Evolutionary conservation across 2,113 vertebrate genomes (phyloP).

Genomic region (Danio rerio): GRCz12tu NC_133192.1:43534001-43534500

Average conservation of each 20-base stretch:
- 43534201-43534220: constrained; percentile 39
- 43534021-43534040: too few relatives aligned
- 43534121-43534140: not conserved
- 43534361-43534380: constrained; percentile 19
- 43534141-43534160: constrained; percentile 24
- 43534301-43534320: constrained; percentile 12
- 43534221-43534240: constrained; percentile 25
- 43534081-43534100: constrained; percentile 53
- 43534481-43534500: too few relatives aligned
- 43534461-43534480: too few relatives aligned
- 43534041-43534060: too few relatives aligned
- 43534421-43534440: too few relatives aligned
- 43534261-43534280: constrained; percentile 6
- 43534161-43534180: constrained; percentile 25
- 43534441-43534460: too few relatives aligned
- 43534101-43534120: constrained; percentile 42
- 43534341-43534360: not conserved
- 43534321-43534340: not conserved
- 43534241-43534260: constrained; percentile 25
- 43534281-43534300: not conserved
- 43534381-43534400: not conserved
- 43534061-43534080: constrained; percentile 31
- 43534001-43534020: too few relatives aligned
- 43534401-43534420: not conserved
- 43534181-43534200: not conserved